Conservation (phyloP, 2,888 invertebrate genomes). For the Thelaira solivaga region DNA sequence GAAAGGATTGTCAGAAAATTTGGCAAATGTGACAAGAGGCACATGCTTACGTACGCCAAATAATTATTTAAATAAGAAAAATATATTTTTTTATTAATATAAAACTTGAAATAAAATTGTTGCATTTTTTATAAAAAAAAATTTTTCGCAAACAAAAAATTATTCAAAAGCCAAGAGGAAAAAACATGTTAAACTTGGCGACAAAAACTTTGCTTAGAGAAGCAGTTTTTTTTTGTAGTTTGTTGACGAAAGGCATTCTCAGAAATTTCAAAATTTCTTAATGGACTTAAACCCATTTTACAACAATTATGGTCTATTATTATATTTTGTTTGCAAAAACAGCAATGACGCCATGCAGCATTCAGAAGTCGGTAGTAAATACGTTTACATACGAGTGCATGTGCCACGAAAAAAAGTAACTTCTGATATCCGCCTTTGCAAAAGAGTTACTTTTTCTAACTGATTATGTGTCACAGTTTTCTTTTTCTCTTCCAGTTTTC, state of each 20-base stretch:
- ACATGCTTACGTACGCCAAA: slow-evolving; percentile 34
- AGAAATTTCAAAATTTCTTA: slow-evolving; percentile 37
- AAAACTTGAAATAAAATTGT: slow-evolving; percentile 23
- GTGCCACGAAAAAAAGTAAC: slow-evolving; percentile 14
- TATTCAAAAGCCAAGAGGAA: neutral
- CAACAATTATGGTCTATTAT: slow-evolving; percentile 50
- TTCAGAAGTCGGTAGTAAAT: slow-evolving; percentile 2
- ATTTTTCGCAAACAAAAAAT: slow-evolving; percentile 4
- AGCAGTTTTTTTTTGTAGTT: neutral
- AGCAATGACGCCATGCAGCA: slow-evolving; percentile 28
- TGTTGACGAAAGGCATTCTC: slow-evolving; percentile 22
- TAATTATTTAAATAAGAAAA: slow-evolving; percentile 13
- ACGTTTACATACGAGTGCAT: neutral
- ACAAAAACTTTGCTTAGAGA: slow-evolving; percentile 34
- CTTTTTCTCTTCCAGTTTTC: slow-evolving; percentile 9
- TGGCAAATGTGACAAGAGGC: slow-evolving; percentile 55
- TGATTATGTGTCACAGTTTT: neutral
- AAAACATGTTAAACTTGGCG: slow-evolving; percentile 22
- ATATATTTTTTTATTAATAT: neutral
- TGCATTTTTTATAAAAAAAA: slow-evolving; percentile 32
- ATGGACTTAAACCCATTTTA: slow-evolving; percentile 46
- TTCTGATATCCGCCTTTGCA: slow-evolving; percentile 39
- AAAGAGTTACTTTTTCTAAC: slow-evolving; percentile 30
- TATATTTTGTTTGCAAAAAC: slow-evolving; percentile 33
- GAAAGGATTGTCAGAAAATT: slow-evolving; percentile 38